These are phyloP conservation scores for Drosophila kanapiae DNA, from an alignment of 1,140 invertebrate species.

Conservation along the genomic window DNA sequence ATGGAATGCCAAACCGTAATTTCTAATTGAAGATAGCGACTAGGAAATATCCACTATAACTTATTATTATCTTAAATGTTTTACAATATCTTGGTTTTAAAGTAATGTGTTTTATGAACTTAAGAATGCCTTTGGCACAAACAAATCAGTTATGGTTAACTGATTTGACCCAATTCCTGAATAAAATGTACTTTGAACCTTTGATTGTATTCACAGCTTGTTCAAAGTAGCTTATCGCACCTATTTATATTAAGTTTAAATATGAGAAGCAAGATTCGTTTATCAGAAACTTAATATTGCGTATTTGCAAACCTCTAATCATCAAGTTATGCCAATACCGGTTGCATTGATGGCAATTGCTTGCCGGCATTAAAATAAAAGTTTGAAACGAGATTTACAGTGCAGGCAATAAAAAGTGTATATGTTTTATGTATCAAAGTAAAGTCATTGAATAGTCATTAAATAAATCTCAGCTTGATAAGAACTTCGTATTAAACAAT, in stretches of 20 bases:
- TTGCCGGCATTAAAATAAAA: slow-evolving; percentile 10
- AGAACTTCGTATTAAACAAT: background rate
- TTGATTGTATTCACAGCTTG: background rate
- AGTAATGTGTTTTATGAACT: background rate
- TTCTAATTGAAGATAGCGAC: background rate
- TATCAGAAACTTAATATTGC: slow-evolving; percentile 4
- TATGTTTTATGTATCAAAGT: no score
- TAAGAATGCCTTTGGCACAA: background rate
- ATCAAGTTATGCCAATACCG: slow-evolving; percentile 3
- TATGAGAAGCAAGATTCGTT: background rate
- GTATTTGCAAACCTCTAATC: background rate
- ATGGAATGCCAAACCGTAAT: slow-evolving; percentile 45
- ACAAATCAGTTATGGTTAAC: background rate
- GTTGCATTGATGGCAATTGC: slow-evolving; percentile 14
- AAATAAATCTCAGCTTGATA: background rate
- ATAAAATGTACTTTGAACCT: background rate
- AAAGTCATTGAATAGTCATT: background rate
- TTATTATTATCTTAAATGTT: background rate
- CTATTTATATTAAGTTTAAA: background rate
- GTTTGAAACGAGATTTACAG: slow-evolving; percentile 35
- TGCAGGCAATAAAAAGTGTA: slow-evolving; percentile 4
- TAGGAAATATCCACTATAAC: background rate
- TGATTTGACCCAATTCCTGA: slow-evolving; percentile 9
- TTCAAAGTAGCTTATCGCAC: background rate
- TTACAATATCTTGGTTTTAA: no score